phyloP scores from a whole-genome alignment of 2,797 vertebrate species.

The Microchirus variegatus region DNA sequence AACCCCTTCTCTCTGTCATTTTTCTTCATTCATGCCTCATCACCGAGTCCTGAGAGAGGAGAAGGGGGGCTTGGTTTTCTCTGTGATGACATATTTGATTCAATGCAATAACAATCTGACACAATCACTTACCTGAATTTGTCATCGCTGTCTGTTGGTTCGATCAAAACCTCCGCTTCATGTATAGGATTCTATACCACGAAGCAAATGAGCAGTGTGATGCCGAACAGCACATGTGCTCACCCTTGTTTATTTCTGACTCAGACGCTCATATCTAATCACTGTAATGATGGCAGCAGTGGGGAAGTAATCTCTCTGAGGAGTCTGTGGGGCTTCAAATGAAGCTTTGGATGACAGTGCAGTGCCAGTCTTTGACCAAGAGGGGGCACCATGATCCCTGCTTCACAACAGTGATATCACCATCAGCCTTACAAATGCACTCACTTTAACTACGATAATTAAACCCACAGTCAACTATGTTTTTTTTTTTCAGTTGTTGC shows the following conservation, averaged over 20 bases:
- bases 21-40: slow-evolving; percentile 86
- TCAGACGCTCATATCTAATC: slow-evolving; percentile 20
- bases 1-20: slow-evolving; percentile 86
- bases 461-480: background rate
- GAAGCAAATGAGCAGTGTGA: slow-evolving; percentile 26
- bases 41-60: slow-evolving; percentile 35
- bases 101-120: slow-evolving; percentile 53
- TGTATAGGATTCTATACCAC: slow-evolving; percentile 15
- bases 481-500: no score
- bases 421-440: background rate
- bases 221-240: background rate
- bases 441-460: slow-evolving; percentile 6
- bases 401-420: slow-evolving; percentile 23
- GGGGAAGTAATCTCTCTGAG: slow-evolving; percentile 9
- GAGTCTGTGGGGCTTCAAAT: slow-evolving; percentile 6
- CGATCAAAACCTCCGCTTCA: slow-evolving; percentile 28
- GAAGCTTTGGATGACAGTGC: slow-evolving; percentile 32
- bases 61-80: no score
- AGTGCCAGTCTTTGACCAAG: slow-evolving; percentile 48
- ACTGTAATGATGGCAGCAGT: slow-evolving; percentile 24
- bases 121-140: slow-evolving; percentile 55
- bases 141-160: slow-evolving; percentile 35
- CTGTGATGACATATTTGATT: slow-evolving; percentile 44
- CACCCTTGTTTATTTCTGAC: slow-evolving; percentile 2
- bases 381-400: slow-evolving; percentile 72